These are phyloP conservation scores for Crypturellus undulatus DNA, from an alignment of 2,113 vertebrate species.

Conservation along the genomic window DNA sequence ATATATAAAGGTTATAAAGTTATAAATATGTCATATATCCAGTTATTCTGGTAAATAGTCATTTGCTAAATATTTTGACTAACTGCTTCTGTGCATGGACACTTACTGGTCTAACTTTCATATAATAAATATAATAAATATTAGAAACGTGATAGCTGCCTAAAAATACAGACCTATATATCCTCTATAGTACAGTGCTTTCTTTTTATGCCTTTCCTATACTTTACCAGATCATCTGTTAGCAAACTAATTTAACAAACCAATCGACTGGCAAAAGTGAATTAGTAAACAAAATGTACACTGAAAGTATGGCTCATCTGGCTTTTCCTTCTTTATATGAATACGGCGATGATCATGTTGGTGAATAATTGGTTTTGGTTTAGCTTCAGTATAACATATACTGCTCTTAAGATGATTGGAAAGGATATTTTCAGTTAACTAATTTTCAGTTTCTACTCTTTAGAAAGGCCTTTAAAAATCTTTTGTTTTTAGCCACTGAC, in stretches of 20 bases:
- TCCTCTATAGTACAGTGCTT: neutral
- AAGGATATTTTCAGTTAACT: neutral
- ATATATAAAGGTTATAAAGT: neutral
- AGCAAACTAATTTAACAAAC: neutral
- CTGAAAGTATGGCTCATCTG: neutral
- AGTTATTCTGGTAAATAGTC: neutral
- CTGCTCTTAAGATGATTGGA: neutral
- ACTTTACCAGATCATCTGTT: neutral
- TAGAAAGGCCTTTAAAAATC: neutral
- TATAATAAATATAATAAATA: too few relatives aligned
- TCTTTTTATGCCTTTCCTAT: neutral
- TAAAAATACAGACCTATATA: neutral
- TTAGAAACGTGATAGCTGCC: neutral
- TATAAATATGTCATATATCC: neutral
- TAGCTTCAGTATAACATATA: neutral
- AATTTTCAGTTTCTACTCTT: neutral
- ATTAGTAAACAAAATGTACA: neutral
- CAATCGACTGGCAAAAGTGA: neutral
- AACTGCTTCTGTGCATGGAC: rapidly evolving
- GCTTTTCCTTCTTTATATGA: neutral
- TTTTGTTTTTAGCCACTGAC: neutral
- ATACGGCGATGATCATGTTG: neutral
- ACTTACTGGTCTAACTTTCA: neutral
- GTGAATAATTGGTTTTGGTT: neutral
- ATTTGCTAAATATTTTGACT: neutral